Conservation (phyloP, 2,113 vertebrate species). For the Corynorhinus townsendii region DNA sequence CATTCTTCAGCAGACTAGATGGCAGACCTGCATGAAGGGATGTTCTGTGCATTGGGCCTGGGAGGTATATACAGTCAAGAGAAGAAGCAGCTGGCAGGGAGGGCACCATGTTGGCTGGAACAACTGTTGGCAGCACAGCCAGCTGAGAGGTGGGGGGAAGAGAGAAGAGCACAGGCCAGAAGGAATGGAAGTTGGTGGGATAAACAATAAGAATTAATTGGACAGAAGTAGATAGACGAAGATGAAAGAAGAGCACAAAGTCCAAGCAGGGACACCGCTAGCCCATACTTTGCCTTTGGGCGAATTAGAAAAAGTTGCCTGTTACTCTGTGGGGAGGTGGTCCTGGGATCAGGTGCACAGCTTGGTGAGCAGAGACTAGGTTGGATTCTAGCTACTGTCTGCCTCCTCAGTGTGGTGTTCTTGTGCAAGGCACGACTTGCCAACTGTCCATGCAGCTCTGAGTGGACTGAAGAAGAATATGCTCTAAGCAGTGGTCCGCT, state of each 20-base stretch:
- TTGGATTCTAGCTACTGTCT: neutral
- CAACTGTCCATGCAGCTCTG: accelerated
- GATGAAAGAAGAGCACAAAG: neutral
- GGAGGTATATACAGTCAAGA: neutral
- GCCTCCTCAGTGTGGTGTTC: neutral
- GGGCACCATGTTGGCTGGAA: neutral
- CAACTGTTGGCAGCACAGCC: neutral
- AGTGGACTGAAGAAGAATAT: neutral
- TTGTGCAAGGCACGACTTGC: neutral
- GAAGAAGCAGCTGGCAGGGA: neutral
- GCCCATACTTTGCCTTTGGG: neutral
- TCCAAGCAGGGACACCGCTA: neutral
- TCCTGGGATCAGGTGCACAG: neutral
- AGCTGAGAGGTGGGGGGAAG: neutral
- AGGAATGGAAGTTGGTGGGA: neutral
- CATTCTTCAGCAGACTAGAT: neutral
- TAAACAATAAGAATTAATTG: neutral
- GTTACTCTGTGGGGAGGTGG: neutral
- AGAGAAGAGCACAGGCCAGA: neutral
- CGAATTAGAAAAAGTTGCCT: neutral
- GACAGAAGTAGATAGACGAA: neutral
- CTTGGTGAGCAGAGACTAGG: neutral
- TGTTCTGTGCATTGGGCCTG: neutral
- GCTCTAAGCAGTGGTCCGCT: neutral
- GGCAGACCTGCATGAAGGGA: neutral